These are phyloP conservation scores for Dasypus novemcinctus DNA, from an alignment of 2,113 vertebrate genomes.

Conservation along the genomic window DNA sequence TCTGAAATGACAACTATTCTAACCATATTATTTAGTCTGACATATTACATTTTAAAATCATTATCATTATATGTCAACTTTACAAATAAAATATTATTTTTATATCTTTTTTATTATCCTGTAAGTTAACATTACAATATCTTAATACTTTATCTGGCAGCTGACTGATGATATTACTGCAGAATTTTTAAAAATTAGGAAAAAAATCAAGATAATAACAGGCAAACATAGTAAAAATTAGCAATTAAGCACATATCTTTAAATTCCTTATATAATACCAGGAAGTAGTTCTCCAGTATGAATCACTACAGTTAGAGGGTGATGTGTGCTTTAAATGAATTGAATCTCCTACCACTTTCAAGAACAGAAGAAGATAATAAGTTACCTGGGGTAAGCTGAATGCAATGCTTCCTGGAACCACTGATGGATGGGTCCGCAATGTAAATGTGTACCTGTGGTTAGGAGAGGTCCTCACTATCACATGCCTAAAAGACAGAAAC, in stretches of 20 bases:
- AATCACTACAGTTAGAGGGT: background rate
- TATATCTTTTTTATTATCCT: slow-evolving; percentile 17
- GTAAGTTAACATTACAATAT: slow-evolving; percentile 22
- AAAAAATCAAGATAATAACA: slow-evolving; percentile 44
- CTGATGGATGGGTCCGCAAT: slow-evolving; percentile 87
- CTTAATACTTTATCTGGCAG: slow-evolving; percentile 1
- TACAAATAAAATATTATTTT: slow-evolving; percentile 25
- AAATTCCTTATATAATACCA: background rate
- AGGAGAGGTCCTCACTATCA: slow-evolving; percentile 91
- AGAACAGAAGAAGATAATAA: background rate
- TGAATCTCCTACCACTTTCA: background rate
- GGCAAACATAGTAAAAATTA: background rate
- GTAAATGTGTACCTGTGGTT: slow-evolving; percentile 94
- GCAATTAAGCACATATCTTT: slow-evolving; percentile 28
- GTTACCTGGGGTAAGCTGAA: slow-evolving; percentile 97
- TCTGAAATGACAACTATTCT: background rate
- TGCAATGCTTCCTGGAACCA: slow-evolving; percentile 89
- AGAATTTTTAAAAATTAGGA: background rate
- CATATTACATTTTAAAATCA: background rate
- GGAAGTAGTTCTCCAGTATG: background rate
- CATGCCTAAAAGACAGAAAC: slow-evolving; percentile 86
- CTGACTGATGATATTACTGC: slow-evolving; percentile 14
- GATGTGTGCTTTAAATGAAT: background rate
- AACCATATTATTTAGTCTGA: slow-evolving; percentile 15
- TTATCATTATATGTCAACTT: slow-evolving; percentile 23